Evolutionary conservation across 2,888 invertebrate species (phyloP), one percentile per base, ranked within the genome.

Genomic region (Plagiodera versicolora): DNA sequence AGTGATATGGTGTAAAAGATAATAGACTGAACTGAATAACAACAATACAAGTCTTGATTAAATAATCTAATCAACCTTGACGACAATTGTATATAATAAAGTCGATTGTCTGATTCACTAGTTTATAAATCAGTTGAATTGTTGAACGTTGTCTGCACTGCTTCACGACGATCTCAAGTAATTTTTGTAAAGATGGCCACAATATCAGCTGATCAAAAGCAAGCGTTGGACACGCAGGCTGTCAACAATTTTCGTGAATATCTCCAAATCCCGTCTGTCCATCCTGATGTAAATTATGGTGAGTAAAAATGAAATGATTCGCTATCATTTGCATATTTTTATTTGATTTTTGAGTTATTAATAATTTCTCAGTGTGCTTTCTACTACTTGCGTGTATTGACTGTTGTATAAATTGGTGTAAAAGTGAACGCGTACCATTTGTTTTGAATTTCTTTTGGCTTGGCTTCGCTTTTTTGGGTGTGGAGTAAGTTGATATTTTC

Each of bases 221-320:
- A 73, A 66, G 73, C 74, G 68, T 75, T 76, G 66, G 74, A 77
- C 66, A 70, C 70, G 57, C 70, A 72, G 70, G 75, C 75, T 67
- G 72, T 75, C 62, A 85, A 89, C 67, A 89, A 89, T 74, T 92
- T 97, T 74, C 85, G 90, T 57, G 90, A 94, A 74, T 97, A 95
- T 83, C 81, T 97, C 55, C 84, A 86, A 68, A 93, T 95, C 70
- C 90, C 92, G 8, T 92, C 93, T 56, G 92, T 95, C 0, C 95
- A 95, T 73, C 95, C 96, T 0, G 81, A 91, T 74, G 83, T 94
- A 4, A 85, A 95, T 78, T 96, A 96, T 78, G 88, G 95, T 94
- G 81, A 84, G 86, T 80, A 63, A 49, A 24, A 52, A 10, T 16
- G n/a, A 51, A 35, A n/a, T n/a, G n/a, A n/a, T n/a, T n/a, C n/a